Evolutionary conservation across 2,113 vertebrate species (phyloP).

Genomic region (Nothocercus nigrocapillus): DNA sequence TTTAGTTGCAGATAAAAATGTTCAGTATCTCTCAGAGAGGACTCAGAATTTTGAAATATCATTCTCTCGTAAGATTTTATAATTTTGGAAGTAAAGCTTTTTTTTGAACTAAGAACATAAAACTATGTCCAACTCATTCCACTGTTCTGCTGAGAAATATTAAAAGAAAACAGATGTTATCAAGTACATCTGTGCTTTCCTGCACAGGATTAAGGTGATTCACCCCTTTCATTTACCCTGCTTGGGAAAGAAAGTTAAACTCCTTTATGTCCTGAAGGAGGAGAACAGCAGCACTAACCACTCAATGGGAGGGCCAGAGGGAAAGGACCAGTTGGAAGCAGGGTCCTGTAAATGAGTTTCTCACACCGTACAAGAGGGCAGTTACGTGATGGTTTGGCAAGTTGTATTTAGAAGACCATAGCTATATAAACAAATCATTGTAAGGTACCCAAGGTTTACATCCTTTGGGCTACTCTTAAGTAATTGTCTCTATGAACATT

Average conservation of each 20-base stretch:
- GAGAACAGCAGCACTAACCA: neutral
- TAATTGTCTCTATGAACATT: neutral
- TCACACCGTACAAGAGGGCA: neutral
- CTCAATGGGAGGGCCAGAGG: neutral
- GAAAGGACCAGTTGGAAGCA: neutral
- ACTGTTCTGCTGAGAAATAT: too few relatives aligned
- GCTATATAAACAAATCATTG: neutral
- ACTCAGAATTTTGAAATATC: neutral
- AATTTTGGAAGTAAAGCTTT: neutral
- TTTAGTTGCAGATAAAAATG: neutral
- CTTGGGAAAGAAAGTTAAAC: neutral
- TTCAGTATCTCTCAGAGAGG: neutral
- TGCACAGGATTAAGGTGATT: neutral
- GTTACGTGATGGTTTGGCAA: neutral
- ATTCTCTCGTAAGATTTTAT: neutral
- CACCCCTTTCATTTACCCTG: neutral
- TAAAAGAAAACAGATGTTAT: too few relatives aligned
- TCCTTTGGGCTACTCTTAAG: neutral
- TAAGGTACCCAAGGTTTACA: neutral
- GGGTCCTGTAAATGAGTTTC: neutral
- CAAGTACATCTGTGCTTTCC: too few relatives aligned
- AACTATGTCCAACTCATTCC: neutral
- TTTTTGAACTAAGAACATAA: neutral
- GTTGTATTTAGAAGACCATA: neutral
- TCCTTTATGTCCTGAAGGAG: neutral